These are phyloP conservation scores for Neodon shergylaensis DNA, from an alignment of 2,113 vertebrate species.

Conservation along the genomic window DNA sequence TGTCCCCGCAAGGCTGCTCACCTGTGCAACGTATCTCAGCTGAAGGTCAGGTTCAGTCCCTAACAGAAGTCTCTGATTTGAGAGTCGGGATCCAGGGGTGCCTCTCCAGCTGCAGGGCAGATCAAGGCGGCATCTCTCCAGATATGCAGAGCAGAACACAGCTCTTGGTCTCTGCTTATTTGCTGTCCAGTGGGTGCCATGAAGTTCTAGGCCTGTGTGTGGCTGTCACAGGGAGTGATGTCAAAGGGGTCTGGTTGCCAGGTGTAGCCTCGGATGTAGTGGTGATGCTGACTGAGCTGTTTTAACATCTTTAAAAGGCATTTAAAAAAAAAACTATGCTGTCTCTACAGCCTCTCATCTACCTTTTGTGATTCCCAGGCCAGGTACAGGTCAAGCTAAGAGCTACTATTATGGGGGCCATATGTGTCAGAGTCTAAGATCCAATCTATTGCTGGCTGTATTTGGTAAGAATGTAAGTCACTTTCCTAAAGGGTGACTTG, in stretches of 20 bases:
- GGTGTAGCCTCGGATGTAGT: too few relatives aligned
- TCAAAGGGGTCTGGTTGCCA: too few relatives aligned
- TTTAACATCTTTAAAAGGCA: too few relatives aligned
- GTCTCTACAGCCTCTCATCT: too few relatives aligned
- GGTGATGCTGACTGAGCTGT: too few relatives aligned
- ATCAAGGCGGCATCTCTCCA: neutral
- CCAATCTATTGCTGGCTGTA: neutral
- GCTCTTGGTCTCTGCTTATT: neutral
- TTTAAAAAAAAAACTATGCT: too few relatives aligned
- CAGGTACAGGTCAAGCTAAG: neutral
- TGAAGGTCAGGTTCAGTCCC: neutral
- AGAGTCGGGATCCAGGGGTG: neutral
- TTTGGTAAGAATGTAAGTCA: neutral
- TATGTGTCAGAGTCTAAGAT: neutral
- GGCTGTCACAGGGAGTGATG: neutral
- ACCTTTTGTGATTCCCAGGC: neutral
- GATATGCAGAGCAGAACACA: neutral
- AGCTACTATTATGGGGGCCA: neutral
- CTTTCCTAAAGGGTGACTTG: neutral
- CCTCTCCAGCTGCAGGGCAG: neutral
- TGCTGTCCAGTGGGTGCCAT: neutral
- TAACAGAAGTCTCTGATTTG: neutral
- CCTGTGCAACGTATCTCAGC: neutral
- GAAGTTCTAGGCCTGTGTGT: neutral
- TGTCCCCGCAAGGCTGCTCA: neutral